Base-by-base conservation (phyloP, 2,888 invertebrate genomes). In the Strigamia crassipes region DNA sequence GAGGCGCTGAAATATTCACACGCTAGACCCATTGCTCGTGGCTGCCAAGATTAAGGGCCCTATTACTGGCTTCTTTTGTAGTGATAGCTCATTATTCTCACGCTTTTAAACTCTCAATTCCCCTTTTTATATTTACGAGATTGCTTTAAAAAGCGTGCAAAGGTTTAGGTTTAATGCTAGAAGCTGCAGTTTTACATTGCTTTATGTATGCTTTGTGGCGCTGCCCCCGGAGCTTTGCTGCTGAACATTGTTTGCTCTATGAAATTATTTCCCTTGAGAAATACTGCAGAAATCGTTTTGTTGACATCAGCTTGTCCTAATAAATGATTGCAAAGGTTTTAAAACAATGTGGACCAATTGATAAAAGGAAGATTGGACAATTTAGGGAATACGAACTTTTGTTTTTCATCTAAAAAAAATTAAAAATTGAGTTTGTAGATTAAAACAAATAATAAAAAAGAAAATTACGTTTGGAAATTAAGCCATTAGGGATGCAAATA, bases 1-100 rank as follows among this genome's bases (percentile, higher is more conserved):
- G 66, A 66, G 66, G 66, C 23, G 66, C 66, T 66, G 66, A 66
- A 66, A 66, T 66, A 66, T 66, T 66, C 66, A 66, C 66, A 66
- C 66, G 66, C 15, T 66, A 66, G 66, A 23, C 66, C 66, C 66
- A 66, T 66, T 66, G 23, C 66, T 66, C 66, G 13, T 18, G 66
- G 66, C 27, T 66, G 66, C 27, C 66, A 66, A 66, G 66, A 66
- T 66, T 66, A 66, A 66, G 66, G 27, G 66, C 66, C 66, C 27
- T 27, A 27, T 66, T 66, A 27, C 66, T 9, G 21, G 66, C 66
- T 66, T 66, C 66, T 27, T 27, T 66, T 66, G 27, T 66, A 66
- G 27, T 66, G 66, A 66, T 23, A 66, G 66, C 66, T 66, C 66
- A 66, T 66, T 66, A 66, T 27, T 66, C 66, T 66, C 66, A 23